phyloP scores from a whole-genome alignment of 1,140 invertebrate genomes.

The Hylaeus volcanicus region DNA sequence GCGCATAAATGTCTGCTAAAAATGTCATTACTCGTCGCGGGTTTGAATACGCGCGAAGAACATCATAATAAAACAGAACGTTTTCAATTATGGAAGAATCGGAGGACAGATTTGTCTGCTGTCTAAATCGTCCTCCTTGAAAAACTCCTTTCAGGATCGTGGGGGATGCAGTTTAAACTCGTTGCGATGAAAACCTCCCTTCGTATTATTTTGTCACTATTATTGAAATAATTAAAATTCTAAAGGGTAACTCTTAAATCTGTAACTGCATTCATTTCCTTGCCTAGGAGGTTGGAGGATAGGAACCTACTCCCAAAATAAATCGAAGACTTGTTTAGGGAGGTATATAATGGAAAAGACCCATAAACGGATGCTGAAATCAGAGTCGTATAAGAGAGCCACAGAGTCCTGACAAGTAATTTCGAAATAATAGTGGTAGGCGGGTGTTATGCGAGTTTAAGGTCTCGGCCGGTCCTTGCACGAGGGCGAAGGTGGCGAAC shows the following conservation, averaged over 20 bases:
- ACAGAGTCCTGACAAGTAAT: slow-evolving; percentile 72
- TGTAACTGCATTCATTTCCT: no score
- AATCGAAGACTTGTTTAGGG: no score
- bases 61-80: slow-evolving; percentile 7
- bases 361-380: slow-evolving; percentile 43
- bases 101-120: not conserved
- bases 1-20: slow-evolving; percentile 9
- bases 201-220: no score
- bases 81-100: slow-evolving; percentile 2
- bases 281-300: no score
- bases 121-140: slow-evolving; percentile 11
- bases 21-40: slow-evolving; percentile 19
- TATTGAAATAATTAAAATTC: no score
- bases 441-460: slow-evolving; percentile 78
- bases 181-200: no score
- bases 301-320: no score
- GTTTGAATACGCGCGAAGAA: slow-evolving; percentile 10
- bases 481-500: slow-evolving; percentile 77
- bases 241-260: no score
- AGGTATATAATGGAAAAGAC: not conserved
- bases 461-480: slow-evolving; percentile 77
- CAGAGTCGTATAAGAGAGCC: slow-evolving; percentile 1
- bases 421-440: slow-evolving; percentile 73
- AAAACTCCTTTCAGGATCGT: not conserved
- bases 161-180: not conserved